phyloP scores from a whole-genome alignment of 2,888 invertebrate genomes.

The Amphipoea lucens region DNA sequence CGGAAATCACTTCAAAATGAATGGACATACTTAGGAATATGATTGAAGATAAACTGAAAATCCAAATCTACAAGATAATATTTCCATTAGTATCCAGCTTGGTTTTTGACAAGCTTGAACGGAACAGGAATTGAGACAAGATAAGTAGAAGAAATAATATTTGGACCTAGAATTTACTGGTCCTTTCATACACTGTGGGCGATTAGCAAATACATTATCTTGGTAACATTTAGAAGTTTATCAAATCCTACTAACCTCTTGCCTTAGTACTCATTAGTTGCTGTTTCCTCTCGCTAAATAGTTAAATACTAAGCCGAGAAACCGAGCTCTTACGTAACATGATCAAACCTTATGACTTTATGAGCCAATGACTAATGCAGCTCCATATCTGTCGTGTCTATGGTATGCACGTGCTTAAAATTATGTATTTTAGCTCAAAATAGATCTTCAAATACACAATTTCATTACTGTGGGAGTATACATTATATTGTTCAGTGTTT shows the following conservation, averaged over 20 bases:
- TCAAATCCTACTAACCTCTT: slow-evolving; percentile 33
- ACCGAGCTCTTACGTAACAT: slow-evolving; percentile 38
- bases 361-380: slow-evolving; percentile 39
- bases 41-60: background rate
- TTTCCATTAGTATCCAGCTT: background rate
- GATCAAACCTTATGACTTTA: slow-evolving; percentile 36
- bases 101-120: background rate
- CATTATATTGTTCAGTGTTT: background rate
- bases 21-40: background rate
- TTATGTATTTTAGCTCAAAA: slow-evolving; percentile 1
- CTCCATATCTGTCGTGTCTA: slow-evolving; percentile 34
- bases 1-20: slow-evolving; percentile 16
- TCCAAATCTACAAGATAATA: background rate
- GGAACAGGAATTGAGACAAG: background rate
- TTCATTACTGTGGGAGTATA: background rate
- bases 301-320: slow-evolving; percentile 17
- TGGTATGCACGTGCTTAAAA: slow-evolving; percentile 19
- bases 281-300: slow-evolving; percentile 39
- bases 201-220: slow-evolving; percentile 43
- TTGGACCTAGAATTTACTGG: background rate
- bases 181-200: slow-evolving; percentile 2
- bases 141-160: background rate
- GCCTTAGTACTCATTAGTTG: slow-evolving; percentile 44
- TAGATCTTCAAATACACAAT: background rate
- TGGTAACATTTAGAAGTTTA: slow-evolving; percentile 39